A percentile compares a stretch with the other conserved stretches of the same genome.
phyloP scores from a whole-genome alignment of 2,797 vertebrate species.

The Propithecus perrieri region DNA sequence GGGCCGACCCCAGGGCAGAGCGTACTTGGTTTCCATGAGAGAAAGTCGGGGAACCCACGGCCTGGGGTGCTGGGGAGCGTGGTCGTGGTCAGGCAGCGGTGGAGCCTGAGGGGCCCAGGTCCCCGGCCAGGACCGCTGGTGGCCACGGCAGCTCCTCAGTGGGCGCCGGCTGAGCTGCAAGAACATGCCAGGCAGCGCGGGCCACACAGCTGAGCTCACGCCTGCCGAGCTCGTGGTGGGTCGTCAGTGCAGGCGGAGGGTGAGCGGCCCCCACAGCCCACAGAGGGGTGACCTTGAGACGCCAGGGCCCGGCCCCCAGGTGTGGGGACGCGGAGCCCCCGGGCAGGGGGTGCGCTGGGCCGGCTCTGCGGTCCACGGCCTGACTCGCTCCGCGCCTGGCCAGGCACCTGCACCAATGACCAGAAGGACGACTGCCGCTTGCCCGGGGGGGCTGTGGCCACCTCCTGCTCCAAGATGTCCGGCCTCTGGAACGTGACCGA shows the following conservation, averaged over 20 bases:
- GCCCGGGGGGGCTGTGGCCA: slow-evolving; percentile 78
- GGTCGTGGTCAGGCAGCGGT: neutral
- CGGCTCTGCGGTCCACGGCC: accelerated
- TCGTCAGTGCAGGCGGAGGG: too few species aligned
- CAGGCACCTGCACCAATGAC: slow-evolving; percentile 87
- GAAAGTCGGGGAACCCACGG: neutral
- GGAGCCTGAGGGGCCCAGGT: neutral
- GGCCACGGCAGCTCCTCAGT: too few species aligned
- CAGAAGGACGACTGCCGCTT: slow-evolving; percentile 85
- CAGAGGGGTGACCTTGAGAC: accelerated
- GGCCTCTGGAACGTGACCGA: slow-evolving; percentile 81
- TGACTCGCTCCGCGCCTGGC: neutral
- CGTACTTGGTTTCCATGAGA: neutral
- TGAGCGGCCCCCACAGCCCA: neutral
- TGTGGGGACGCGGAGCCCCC: accelerated
- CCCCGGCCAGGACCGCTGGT: too few species aligned
- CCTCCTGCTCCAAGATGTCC: slow-evolving; percentile 85
- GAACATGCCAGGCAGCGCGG: accelerated
- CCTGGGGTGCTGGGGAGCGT: neutral
- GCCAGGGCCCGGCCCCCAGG: accelerated
- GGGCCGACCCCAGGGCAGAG: neutral
- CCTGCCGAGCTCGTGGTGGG: too few species aligned
- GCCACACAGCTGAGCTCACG: neutral
- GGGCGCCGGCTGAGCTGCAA: too few species aligned
- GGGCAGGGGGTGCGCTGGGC: accelerated